Percentiles rank a stretch among this genome's conserved stretches.
phyloP scores from a whole-genome alignment of 2,113 vertebrate species.

The Choloepus hoffmanni region DNA sequence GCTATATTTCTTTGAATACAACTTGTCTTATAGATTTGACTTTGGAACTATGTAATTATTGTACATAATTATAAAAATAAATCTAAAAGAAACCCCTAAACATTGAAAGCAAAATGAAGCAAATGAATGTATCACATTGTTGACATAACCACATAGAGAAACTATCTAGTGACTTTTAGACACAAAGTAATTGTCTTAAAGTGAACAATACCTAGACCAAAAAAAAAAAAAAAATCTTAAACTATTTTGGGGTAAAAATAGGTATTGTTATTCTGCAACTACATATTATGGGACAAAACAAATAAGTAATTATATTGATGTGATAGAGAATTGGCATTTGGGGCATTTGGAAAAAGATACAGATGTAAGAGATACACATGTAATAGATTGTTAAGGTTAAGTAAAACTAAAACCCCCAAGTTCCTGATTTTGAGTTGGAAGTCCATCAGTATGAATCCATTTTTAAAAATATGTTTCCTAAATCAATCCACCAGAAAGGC shows the following conservation, averaged over 20 bases:
- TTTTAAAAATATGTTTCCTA: not conserved
- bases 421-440: not conserved
- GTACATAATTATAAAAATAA: conserved; percentile 20
- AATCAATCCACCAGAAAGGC: not conserved
- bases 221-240: not conserved
- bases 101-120: conserved; percentile 41
- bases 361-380: not conserved
- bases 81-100: not conserved
- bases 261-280: not conserved
- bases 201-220: not conserved
- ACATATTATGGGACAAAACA: not conserved
- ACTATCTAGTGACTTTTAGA: not conserved
- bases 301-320: not conserved
- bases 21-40: not conserved
- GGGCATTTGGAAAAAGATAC: not conserved
- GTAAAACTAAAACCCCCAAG: not conserved
- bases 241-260: no score
- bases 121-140: conserved; percentile 12
- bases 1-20: not conserved
- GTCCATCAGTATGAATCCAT: not conserved
- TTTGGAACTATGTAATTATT: conserved; percentile 11
- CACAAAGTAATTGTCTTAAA: not conserved
- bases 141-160: not conserved
- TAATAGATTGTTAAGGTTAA: not conserved
- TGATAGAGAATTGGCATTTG: not conserved